Percentiles rank a stretch among this genome's conserved stretches.
Conservation (phyloP, 2,888 invertebrate genomes). For the Pammene aurita region DNA sequence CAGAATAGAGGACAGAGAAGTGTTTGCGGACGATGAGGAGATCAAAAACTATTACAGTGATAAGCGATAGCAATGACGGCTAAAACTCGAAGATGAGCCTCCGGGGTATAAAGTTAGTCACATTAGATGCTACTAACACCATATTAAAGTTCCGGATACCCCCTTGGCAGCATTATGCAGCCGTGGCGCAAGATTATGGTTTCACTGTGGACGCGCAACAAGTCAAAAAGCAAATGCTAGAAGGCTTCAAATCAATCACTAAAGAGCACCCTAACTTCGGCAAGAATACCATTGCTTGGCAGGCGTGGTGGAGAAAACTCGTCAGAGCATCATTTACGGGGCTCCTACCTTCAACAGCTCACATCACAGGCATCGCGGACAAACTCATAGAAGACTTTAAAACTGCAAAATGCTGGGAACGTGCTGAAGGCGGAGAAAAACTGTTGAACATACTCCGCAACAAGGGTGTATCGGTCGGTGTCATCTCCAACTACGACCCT, state of each 20-base stretch:
- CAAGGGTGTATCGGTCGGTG: conserved; percentile 83
- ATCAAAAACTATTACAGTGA: conserved; percentile 9
- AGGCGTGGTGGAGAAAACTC: conserved; percentile 91
- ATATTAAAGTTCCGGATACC: conserved; percentile 87
- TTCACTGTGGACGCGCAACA: conserved; percentile 80
- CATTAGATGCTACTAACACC: conserved; percentile 95
- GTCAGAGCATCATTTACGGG: conserved; percentile 86
- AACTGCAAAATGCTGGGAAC: conserved; percentile 88
- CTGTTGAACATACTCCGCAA: conserved; percentile 85
- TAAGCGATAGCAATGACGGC: conserved; percentile 18
- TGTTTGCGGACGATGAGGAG: conserved; percentile 25
- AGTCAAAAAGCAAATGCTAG: conserved; percentile 85
- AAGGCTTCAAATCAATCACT: conserved; percentile 86
- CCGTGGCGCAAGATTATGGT: conserved; percentile 88
- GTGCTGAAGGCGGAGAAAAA: conserved; percentile 84
- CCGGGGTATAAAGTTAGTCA: conserved; percentile 85
- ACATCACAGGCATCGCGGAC: conserved; percentile 73
- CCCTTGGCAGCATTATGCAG: conserved; percentile 89
- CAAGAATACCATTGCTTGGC: conserved; percentile 86
- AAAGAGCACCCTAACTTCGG: conserved; percentile 92
- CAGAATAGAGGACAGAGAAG: conserved; percentile 15
- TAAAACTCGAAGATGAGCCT: conserved; percentile 65
- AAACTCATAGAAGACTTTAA: conserved; percentile 87
- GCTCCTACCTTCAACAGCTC: conserved; percentile 62
- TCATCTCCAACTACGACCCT: conserved; percentile 95